A percentile compares a stretch with the other conserved stretches of the same genome.
Evolutionary conservation across 2,888 invertebrate species (phyloP).

Genomic region (Drosophila vallismaia): DNA sequence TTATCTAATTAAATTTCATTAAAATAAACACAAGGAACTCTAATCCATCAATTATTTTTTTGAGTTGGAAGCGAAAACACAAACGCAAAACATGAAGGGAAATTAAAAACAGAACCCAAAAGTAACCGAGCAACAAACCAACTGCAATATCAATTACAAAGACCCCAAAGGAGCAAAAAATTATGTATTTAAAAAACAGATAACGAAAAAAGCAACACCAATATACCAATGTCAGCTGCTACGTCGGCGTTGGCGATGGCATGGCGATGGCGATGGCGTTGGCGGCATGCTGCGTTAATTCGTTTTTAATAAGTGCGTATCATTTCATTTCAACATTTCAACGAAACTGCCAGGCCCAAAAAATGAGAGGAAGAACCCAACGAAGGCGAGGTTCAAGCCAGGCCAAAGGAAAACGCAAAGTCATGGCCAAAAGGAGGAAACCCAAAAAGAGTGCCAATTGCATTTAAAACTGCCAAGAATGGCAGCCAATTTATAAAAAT

Average conservation of each 20-base stretch:
- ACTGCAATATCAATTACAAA: constrained; percentile 72
- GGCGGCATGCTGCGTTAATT: constrained; percentile 76
- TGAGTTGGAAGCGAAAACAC: constrained; percentile 2
- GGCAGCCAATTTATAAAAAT: constrained; percentile 81
- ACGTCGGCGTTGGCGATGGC: constrained; percentile 18
- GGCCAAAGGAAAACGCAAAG: constrained; percentile 49
- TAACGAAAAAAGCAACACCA: constrained; percentile 56
- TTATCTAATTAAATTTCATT: constrained; percentile 4
- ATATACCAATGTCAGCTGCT: constrained; percentile 52
- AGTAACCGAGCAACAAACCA: constrained; percentile 14
- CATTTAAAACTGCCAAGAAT: constrained; percentile 62
- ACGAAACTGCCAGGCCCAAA: constrained; percentile 45
- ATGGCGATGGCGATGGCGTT: constrained; percentile 31
- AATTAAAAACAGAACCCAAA: constrained; percentile 26
- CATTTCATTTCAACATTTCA: constrained; percentile 78
- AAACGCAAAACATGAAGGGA: constrained; percentile 28
- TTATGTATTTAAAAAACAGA: constrained; percentile 1
- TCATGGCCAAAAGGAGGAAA: constrained; percentile 54
- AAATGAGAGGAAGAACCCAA: constrained; percentile 54
- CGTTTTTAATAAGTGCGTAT: constrained; percentile 81
- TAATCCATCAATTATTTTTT: constrained; percentile 30
- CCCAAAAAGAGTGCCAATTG: constrained; percentile 80
- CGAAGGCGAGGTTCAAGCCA: constrained; percentile 9
- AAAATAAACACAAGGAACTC: constrained; percentile 8
- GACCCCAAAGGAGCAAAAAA: constrained; percentile 55